Percentiles rank a stretch among this genome's conserved stretches.
Evolutionary conservation across 1,140 invertebrate species (phyloP).

Genomic region (Magallana ariakensis): DNA sequence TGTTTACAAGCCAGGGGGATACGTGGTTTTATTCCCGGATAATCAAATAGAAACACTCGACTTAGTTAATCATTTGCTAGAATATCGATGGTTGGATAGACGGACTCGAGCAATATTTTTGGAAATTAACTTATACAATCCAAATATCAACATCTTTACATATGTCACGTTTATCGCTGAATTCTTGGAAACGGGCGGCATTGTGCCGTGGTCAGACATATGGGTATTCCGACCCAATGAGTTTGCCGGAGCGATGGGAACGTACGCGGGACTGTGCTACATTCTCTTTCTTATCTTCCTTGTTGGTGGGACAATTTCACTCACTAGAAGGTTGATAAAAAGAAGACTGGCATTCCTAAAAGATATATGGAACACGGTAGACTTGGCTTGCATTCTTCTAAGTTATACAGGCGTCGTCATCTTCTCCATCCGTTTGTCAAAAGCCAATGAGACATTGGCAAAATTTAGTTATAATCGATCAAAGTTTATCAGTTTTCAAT

Average conservation of each 20-base stretch:
- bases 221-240: conserved; percentile 62
- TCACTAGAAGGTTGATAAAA: conserved; percentile 60
- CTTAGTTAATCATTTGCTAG: conserved; percentile 73
- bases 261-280: conserved; percentile 64
- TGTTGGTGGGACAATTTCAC: conserved; percentile 40
- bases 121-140: conserved; percentile 82
- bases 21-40: conserved; percentile 58
- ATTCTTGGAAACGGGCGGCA: conserved; percentile 79
- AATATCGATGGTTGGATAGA: conserved; percentile 80
- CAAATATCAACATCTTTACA: conserved; percentile 69
- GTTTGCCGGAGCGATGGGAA: conserved; percentile 58
- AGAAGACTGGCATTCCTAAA: conserved; percentile 67
- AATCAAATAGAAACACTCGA: conserved; percentile 7
- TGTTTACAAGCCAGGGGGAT: conserved; percentile 62
- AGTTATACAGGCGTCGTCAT: conserved; percentile 72
- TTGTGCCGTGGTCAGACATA: conserved; percentile 66
- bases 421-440: conserved; percentile 65
- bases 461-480: conserved; percentile 41
- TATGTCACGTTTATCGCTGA: conserved; percentile 71
- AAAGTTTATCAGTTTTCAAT: conserved; percentile 63
- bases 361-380: conserved; percentile 78
- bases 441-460: conserved; percentile 39
- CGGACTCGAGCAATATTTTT: conserved; percentile 81
- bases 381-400: conserved; percentile 70
- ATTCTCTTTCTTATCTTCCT: conserved; percentile 61